These are phyloP conservation scores for Lepidochitona cinerea DNA, from an alignment of 2,888 invertebrate genomes.

Conservation along the genomic window DNA sequence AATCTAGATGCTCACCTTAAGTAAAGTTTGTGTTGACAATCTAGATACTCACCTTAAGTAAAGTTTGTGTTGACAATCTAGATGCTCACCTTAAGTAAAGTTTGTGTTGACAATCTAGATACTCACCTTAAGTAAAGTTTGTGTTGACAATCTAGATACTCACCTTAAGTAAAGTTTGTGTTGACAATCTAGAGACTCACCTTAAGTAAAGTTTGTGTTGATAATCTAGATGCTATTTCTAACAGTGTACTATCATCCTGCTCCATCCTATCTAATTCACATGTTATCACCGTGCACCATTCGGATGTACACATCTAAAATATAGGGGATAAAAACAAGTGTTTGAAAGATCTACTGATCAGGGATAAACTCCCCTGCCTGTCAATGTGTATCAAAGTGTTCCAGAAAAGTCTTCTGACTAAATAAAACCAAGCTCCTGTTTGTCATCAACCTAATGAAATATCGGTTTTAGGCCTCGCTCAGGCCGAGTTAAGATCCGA, in stretches of 20 bases:
- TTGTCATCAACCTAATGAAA: too few relatives aligned
- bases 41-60: background rate
- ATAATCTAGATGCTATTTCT: constrained; percentile 47
- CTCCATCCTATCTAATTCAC: constrained; percentile 50
- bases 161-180: background rate
- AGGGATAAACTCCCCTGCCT: too few relatives aligned
- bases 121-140: background rate
- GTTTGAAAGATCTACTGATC: too few relatives aligned
- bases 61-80: background rate
- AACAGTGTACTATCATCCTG: constrained; percentile 45
- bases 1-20: background rate
- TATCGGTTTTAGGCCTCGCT: too few relatives aligned
- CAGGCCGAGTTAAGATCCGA: too few relatives aligned
- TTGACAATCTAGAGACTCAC: constrained; percentile 32
- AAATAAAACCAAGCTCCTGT: too few relatives aligned
- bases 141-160: background rate
- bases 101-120: background rate
- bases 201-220: constrained; percentile 49
- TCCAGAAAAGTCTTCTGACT: too few relatives aligned
- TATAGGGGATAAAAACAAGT: too few relatives aligned
- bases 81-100: background rate
- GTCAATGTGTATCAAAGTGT: too few relatives aligned
- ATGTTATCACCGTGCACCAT: constrained; percentile 53
- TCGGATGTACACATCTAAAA: constrained; percentile 38
- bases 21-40: background rate